These are phyloP conservation scores for Apantesis nais DNA, from an alignment of 2,888 invertebrate genomes.

Conservation along the genomic window DNA sequence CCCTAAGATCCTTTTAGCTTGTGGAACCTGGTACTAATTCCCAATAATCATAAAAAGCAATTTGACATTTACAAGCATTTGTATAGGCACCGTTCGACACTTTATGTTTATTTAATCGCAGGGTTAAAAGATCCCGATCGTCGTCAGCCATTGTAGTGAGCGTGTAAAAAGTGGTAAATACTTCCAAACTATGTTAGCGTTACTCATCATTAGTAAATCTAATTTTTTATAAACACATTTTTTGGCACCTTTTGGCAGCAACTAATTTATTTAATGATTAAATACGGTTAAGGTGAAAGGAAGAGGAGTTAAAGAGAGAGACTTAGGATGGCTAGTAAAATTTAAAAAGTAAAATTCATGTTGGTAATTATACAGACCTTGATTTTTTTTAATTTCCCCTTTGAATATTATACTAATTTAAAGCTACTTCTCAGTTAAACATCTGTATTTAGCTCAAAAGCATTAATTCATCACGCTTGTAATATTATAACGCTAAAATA, in stretches of 20 bases:
- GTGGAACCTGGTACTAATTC: conserved; percentile 26
- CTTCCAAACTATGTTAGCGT: neutral
- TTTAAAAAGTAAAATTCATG: neutral
- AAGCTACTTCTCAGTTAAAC: neutral
- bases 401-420: neutral
- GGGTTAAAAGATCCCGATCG: conserved; percentile 5
- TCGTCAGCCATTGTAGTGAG: conserved; percentile 5
- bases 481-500: neutral
- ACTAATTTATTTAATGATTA: neutral
- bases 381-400: neutral
- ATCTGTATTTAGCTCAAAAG: neutral
- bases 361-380: neutral
- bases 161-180: conserved; percentile 8
- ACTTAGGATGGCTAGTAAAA: too few relatives aligned
- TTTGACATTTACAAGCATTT: conserved; percentile 23
- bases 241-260: neutral
- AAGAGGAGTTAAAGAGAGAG: too few relatives aligned
- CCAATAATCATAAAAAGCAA: conserved; percentile 26
- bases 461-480: neutral
- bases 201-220: conserved; percentile 2
- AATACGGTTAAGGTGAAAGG: neutral
- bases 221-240: conserved; percentile 1
- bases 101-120: conserved; percentile 14
- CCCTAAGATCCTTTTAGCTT: conserved; percentile 19
- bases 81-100: neutral